Evolutionary conservation across 2,113 vertebrate species (phyloP).

Genomic region (Chloroceryle aenea): DNA sequence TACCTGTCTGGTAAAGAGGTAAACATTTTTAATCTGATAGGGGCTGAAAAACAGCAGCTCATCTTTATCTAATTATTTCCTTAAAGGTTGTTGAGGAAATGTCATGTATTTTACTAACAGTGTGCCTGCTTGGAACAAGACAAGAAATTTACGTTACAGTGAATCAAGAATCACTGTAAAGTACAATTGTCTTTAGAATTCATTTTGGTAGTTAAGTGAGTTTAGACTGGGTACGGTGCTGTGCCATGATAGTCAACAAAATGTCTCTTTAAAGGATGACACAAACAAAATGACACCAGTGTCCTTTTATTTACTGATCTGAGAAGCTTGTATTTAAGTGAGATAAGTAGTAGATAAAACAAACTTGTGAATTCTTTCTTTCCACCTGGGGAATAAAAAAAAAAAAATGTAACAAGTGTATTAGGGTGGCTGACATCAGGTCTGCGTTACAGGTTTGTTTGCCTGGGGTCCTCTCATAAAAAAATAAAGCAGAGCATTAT

Average conservation of each 20-base stretch:
- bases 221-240: neutral
- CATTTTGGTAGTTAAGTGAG: conserved; percentile 5
- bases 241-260: conserved; percentile 15
- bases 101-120: conserved; percentile 47
- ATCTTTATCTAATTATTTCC: conserved; percentile 58
- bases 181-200: conserved; percentile 31
- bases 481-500: conserved; percentile 68
- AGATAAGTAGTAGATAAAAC: neutral
- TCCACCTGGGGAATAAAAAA: neutral
- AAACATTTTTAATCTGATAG: conserved; percentile 59
- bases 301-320: conserved; percentile 8
- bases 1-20: conserved; percentile 44
- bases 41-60: conserved; percentile 29
- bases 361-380: conserved; percentile 42
- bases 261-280: conserved; percentile 20
- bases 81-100: conserved; percentile 59
- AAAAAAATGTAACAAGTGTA: neutral
- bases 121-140: conserved; percentile 22
- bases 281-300: neutral
- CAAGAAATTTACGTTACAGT: conserved; percentile 32
- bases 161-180: conserved; percentile 9
- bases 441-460: conserved; percentile 57
- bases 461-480: conserved; percentile 67
- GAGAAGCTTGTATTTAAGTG: conserved; percentile 49
- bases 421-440: conserved; percentile 66